Conservation (phyloP, 2,113 vertebrate species). For the Lonchura striata region DNA sequence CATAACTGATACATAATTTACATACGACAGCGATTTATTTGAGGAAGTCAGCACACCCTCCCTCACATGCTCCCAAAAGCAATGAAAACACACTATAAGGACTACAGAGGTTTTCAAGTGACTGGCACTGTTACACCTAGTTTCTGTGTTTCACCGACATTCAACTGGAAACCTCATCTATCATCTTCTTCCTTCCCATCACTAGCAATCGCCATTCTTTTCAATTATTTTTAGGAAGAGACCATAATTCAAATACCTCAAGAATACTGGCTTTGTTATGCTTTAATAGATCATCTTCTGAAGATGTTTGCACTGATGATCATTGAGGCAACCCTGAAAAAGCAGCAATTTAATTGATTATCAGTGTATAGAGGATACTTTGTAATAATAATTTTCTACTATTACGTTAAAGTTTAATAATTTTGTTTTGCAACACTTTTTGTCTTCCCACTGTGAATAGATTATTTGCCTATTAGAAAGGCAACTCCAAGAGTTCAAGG, state of each 20-base stretch:
- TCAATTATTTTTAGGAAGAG: background rate
- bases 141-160: background rate
- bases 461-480: background rate
- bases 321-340: background rate
- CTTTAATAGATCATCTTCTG: background rate
- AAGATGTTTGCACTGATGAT: background rate
- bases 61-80: background rate
- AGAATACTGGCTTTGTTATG: background rate
- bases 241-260: background rate
- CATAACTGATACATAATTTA: background rate
- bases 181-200: background rate
- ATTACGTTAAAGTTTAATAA: background rate
- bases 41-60: background rate
- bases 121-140: background rate
- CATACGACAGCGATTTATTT: background rate
- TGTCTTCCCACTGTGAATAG: background rate
- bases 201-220: background rate
- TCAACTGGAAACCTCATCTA: background rate
- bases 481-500: background rate
- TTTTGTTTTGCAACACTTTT: background rate
- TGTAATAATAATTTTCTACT: background rate
- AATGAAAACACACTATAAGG: background rate
- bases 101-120: background rate
- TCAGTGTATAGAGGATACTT: background rate
- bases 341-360: background rate